Evolutionary conservation across 1,140 invertebrate genomes (phyloP).

Genomic region (Megalopta genalis): DNA sequence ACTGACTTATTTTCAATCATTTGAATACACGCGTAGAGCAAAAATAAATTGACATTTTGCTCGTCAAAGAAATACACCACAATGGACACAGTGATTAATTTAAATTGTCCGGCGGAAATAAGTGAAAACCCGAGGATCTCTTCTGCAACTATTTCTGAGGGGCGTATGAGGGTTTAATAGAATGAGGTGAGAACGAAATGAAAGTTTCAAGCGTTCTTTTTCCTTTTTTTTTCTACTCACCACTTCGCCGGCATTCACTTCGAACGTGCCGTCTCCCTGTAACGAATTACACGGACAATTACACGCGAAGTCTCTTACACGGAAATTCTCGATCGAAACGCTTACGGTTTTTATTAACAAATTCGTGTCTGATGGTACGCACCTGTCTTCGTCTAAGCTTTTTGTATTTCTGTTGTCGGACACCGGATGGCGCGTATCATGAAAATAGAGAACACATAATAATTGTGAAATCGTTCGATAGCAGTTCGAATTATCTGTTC

Average conservation of each 20-base stretch:
- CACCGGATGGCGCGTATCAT: conserved; percentile 46
- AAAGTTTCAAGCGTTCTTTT: neutral
- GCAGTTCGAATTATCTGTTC: conserved; percentile 1
- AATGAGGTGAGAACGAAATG: neutral
- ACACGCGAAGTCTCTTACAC: neutral
- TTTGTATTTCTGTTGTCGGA: conserved; percentile 89
- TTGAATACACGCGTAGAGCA: too few species aligned
- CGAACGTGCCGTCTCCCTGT: conserved; percentile 89
- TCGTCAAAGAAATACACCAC: too few species aligned
- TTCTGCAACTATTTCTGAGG: too few species aligned
- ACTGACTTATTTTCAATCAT: too few species aligned
- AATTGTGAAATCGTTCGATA: conserved; percentile 44
- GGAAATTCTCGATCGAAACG: too few species aligned
- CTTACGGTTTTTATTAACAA: neutral
- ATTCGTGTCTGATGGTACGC: conserved; percentile 71
- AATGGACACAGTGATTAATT: too few species aligned
- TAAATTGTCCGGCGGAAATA: too few species aligned
- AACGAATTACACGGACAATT: conserved; percentile 68
- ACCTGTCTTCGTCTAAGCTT: conserved; percentile 93
- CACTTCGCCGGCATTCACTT: conserved; percentile 86
- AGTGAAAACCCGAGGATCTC: too few species aligned
- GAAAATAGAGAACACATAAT: conserved; percentile 58
- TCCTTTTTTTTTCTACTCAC: conserved; percentile 76
- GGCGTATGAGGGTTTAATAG: too few species aligned
- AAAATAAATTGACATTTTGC: too few species aligned